Percentiles rank a stretch among this genome's conserved stretches.
phyloP scores from a whole-genome alignment of 2,113 vertebrate species.

The Pan troglodytes region NHGRI_mPanTro3-v2.1_pri NC_072412.2:107552501-107553000 shows the following conservation, averaged over 20 bases:
- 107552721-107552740: neutral
- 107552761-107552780: neutral
- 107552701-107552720: conserved; percentile 57
- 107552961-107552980: neutral
- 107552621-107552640: neutral
- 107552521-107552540: neutral
- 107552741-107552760: neutral
- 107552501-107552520: conserved; percentile 40
- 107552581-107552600: neutral
- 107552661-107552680: neutral
- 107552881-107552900: neutral
- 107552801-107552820: conserved; percentile 44
- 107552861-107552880: conserved; percentile 15
- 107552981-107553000: neutral
- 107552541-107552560: neutral
- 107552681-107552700: conserved; percentile 48
- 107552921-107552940: neutral
- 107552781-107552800: neutral
- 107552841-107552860: neutral
- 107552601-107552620: neutral
- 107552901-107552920: neutral
- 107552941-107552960: neutral
- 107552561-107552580: neutral
- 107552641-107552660: neutral
- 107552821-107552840: neutral